Percentiles rank a stretch among this genome's conserved stretches.
Evolutionary conservation across 2,113 vertebrate genomes (phyloP).

Genomic region (Hymenochirus boettgeri): DNA sequence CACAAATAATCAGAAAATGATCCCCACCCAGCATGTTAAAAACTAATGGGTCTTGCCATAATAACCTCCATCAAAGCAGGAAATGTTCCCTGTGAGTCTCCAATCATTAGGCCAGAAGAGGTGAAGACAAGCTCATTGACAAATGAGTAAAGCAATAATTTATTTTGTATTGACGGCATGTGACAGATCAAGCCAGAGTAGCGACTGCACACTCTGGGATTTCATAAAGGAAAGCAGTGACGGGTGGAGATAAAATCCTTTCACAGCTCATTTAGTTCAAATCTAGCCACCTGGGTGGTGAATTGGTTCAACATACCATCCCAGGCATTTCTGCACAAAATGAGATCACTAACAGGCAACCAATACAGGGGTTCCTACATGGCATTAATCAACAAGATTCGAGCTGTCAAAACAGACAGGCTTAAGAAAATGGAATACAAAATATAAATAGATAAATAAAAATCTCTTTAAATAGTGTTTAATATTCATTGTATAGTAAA

Average conservation of each 20-base stretch:
- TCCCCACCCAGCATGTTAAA: slow-evolving; percentile 63
- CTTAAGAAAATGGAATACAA: slow-evolving; percentile 57
- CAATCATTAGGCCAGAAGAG: slow-evolving; percentile 64
- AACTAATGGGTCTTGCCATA: slow-evolving; percentile 56
- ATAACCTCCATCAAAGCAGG: slow-evolving; percentile 62
- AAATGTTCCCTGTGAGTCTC: slow-evolving; percentile 69
- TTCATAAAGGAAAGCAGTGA: slow-evolving; percentile 64
- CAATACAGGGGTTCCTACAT: slow-evolving; percentile 73
- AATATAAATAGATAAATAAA: slow-evolving; percentile 50
- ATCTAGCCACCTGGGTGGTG: slow-evolving; percentile 93
- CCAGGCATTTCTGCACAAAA: slow-evolving; percentile 76
- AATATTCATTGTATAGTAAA: slow-evolving; percentile 27
- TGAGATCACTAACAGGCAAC: slow-evolving; percentile 77
- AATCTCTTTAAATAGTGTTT: slow-evolving; percentile 39
- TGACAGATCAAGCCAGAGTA: slow-evolving; percentile 85
- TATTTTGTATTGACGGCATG: slow-evolving; percentile 92
- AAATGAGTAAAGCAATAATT: slow-evolving; percentile 88
- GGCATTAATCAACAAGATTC: slow-evolving; percentile 81
- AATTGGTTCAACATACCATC: slow-evolving; percentile 75
- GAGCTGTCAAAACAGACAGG: slow-evolving; percentile 71
- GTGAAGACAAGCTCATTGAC: slow-evolving; percentile 81
- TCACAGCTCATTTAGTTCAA: slow-evolving; percentile 98
- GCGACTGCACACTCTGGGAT: slow-evolving; percentile 64
- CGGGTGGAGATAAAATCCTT: slow-evolving; percentile 81
- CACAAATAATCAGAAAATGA: too few relatives aligned